Conservation (phyloP, 2,113 vertebrate genomes). For the Lagopus muta region DNA sequence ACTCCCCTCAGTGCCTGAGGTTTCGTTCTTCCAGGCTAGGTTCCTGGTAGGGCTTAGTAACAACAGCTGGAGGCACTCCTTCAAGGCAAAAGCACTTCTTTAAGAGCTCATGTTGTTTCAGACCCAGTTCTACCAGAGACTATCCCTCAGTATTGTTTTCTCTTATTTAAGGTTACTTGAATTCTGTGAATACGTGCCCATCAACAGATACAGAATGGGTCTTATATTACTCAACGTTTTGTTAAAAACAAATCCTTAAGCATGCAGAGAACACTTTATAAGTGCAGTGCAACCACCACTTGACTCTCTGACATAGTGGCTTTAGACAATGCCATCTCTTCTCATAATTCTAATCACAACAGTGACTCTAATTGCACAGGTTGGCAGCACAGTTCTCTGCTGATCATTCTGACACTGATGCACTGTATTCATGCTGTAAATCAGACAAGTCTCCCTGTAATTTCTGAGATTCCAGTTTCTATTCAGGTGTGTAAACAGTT, state of each 20-base stretch:
- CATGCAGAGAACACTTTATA: background rate
- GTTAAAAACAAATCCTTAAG: background rate
- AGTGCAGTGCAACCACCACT: background rate
- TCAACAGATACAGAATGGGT: background rate
- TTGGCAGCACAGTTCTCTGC: background rate
- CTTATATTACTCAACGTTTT: background rate
- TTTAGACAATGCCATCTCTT: background rate
- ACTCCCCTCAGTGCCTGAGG: background rate
- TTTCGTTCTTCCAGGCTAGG: background rate
- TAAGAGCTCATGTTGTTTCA: background rate
- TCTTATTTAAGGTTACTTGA: background rate
- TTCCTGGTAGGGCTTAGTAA: background rate
- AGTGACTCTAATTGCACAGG: background rate
- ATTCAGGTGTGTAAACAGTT: background rate
- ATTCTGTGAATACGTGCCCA: background rate
- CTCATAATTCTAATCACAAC: background rate
- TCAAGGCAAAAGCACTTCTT: background rate
- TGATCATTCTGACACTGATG: background rate
- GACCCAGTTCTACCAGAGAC: background rate
- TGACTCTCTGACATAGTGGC: background rate
- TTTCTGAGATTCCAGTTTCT: background rate
- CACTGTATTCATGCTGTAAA: background rate
- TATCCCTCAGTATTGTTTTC: background rate
- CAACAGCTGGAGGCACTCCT: background rate
- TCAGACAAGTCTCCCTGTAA: background rate